Conservation (phyloP, 2,113 vertebrate species). For the Cariama cristata region DNA sequence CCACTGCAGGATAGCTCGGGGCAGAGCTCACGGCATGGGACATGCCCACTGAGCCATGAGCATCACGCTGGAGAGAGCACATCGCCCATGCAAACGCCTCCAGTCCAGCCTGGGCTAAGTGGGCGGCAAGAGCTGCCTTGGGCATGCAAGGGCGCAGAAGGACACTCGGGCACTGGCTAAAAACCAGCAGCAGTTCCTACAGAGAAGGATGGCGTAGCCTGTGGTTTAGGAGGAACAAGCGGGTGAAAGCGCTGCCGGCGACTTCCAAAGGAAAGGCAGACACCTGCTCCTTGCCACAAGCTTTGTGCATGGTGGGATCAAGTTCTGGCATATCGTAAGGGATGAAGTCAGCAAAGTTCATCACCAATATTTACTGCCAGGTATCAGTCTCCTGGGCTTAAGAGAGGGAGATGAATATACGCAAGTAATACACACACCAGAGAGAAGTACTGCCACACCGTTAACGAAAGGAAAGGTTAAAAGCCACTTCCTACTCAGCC, state of each 20-base stretch:
- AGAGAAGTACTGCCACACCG: neutral
- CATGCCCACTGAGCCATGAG: neutral
- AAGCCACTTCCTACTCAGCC: neutral
- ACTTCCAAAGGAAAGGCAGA: neutral
- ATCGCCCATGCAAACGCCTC: fast-evolving
- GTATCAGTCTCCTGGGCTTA: neutral
- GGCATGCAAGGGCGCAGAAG: fast-evolving
- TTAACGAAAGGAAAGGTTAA: neutral
- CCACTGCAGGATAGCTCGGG: neutral
- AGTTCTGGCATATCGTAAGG: neutral
- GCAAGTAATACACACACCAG: neutral
- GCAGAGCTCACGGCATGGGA: neutral
- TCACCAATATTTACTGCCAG: neutral
- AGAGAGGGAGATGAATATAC: neutral
- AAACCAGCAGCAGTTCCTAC: neutral
- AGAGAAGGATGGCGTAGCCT: neutral
- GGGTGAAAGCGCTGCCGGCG: fast-evolving
- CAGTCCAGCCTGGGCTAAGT: neutral
- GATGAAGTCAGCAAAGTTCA: neutral
- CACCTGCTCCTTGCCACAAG: neutral
- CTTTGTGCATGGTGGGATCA: fast-evolving
- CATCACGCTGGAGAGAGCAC: neutral
- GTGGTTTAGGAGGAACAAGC: neutral
- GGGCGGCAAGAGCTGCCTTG: neutral
- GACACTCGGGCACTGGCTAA: neutral